These are phyloP conservation scores for Linepithema humile DNA, from an alignment of 1,140 invertebrate genomes.

Conservation along the genomic window DNA sequence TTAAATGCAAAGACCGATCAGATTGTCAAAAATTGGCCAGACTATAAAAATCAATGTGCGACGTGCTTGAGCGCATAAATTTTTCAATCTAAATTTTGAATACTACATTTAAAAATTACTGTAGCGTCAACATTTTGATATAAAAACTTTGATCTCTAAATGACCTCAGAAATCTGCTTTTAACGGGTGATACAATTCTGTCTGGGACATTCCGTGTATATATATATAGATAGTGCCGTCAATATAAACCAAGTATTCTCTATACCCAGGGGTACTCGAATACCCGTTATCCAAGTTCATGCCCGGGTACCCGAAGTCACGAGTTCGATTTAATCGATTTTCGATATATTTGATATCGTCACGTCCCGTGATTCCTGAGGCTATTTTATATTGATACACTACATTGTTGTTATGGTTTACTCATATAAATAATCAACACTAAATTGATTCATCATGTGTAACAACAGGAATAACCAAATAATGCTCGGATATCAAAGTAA, in stretches of 20 bases:
- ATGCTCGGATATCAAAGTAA: constrained; percentile 3
- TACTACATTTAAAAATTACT: too few species aligned
- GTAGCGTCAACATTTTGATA: too few species aligned
- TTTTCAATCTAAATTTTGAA: too few species aligned
- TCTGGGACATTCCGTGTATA: too few species aligned
- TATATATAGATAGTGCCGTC: too few species aligned
- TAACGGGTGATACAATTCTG: too few species aligned
- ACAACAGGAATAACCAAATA: constrained; percentile 12
- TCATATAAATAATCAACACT: constrained; percentile 41
- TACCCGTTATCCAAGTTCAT: constrained; percentile 50
- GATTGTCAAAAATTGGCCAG: too few species aligned
- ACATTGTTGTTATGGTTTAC: constrained; percentile 4
- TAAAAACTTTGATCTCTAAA: too few species aligned
- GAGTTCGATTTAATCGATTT: constrained; percentile 45
- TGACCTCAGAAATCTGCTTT: too few species aligned
- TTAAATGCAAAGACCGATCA: too few species aligned
- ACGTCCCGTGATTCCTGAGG: constrained; percentile 18
- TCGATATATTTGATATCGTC: constrained; percentile 37
- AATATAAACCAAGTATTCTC: background rate
- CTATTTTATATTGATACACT: constrained; percentile 11
- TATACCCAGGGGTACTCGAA: background rate
- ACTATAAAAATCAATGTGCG: too few species aligned
- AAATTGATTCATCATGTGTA: constrained; percentile 18
- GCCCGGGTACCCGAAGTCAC: constrained; percentile 25
- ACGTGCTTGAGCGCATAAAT: too few species aligned